Conservation (phyloP, 1,140 invertebrate species). For the Drosophila persimilis region DNA sequence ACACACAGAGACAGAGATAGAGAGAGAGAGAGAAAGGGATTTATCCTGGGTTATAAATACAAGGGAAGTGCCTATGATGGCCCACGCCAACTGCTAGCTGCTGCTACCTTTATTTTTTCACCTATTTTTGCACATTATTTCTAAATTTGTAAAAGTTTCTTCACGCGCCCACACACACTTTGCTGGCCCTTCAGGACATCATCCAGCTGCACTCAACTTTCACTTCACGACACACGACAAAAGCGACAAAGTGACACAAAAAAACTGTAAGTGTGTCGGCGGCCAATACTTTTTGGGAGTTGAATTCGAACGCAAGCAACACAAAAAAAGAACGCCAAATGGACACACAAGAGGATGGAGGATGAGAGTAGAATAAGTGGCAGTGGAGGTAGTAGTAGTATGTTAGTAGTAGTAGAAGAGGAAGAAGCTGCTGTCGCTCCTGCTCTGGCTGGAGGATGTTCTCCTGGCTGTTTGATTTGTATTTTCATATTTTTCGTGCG, state of each 20-base stretch:
- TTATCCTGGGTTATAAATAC: not conserved
- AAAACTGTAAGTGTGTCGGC: not conserved
- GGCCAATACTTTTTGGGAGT: no score
- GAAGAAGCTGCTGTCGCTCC: not conserved
- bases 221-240: not conserved
- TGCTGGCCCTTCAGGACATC: no score
- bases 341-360: not conserved
- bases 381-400: not conserved
- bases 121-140: no score
- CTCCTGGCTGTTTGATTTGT: no score
- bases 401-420: not conserved
- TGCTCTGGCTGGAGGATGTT: no score
- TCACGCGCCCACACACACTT: no score
- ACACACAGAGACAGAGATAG: not conserved
- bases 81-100: conserved; percentile 7
- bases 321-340: not conserved
- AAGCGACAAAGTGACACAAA: not conserved
- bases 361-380: no score
- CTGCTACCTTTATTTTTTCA: no score
- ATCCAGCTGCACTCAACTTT: no score
- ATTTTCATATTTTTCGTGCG: no score
- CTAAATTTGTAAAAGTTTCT: no score
- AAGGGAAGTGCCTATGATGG: not conserved
- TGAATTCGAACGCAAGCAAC: no score
- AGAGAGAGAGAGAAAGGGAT: not conserved